Conservation (phyloP, 2,888 invertebrate species). For the Ormyrus thymus region DNA sequence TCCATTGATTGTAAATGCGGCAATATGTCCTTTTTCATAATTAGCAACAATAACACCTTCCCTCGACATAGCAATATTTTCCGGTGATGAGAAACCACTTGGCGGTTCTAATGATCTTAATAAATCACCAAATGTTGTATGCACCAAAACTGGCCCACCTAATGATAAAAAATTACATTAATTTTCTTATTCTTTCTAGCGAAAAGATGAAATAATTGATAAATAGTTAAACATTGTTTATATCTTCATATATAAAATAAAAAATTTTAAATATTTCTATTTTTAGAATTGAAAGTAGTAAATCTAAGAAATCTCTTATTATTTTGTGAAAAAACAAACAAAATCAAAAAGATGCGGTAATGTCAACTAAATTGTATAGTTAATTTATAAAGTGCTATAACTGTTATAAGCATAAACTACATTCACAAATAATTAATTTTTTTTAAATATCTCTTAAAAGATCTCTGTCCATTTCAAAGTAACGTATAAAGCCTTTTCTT, state of each 20-base stretch:
- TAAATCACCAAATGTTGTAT: conserved; percentile 98
- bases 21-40: conserved; percentile 93
- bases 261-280: no score
- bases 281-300: no score
- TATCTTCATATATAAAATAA: no score
- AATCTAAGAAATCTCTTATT: no score
- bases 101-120: conserved; percentile 92
- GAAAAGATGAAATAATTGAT: no score
- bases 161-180: conserved; percentile 15
- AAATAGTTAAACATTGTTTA: no score
- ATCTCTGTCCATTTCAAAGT: no score
- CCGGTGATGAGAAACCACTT: conserved; percentile 84
- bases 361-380: no score
- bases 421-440: background rate
- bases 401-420: no score
- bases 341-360: no score
- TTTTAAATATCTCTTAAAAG: background rate
- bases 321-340: no score
- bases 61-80: conserved; percentile 93
- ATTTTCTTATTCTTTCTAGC: background rate
- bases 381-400: no score
- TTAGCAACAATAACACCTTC: conserved; percentile 97
- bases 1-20: conserved; percentile 96
- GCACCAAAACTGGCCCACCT: conserved; percentile 97
- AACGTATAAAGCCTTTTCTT: conserved; percentile 57